A percentile compares a stretch with the other conserved stretches of the same genome.
Conservation (phyloP, 2,888 invertebrate species). For the Leucania comma region DNA sequence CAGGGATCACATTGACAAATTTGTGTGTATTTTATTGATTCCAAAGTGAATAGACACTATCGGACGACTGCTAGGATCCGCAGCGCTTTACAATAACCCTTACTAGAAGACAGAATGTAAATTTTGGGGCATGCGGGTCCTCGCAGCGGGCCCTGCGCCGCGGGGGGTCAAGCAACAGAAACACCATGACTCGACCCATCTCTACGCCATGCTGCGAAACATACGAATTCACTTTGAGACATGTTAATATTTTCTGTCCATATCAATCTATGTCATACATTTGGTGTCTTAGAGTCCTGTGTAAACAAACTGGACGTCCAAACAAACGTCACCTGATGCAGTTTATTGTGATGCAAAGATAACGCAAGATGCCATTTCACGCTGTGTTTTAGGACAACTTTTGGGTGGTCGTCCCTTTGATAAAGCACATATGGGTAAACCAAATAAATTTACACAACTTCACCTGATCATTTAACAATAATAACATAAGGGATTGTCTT, state of each 20-base stretch:
- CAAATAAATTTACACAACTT: constrained; percentile 31
- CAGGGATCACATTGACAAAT: constrained; percentile 75
- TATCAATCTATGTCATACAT: constrained; percentile 84
- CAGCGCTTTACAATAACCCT: constrained; percentile 74
- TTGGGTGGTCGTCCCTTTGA: constrained; percentile 65
- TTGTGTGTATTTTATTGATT: constrained; percentile 79
- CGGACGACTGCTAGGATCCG: constrained; percentile 65
- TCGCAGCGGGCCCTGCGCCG: constrained; percentile 76
- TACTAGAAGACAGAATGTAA: constrained; percentile 83
- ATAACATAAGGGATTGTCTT: constrained; percentile 40
- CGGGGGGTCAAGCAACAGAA: constrained; percentile 79
- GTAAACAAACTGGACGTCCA: constrained; percentile 74
- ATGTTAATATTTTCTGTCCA: constrained; percentile 77
- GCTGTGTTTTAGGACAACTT: constrained; percentile 64
- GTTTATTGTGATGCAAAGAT: constrained; percentile 67
- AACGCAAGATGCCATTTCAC: constrained; percentile 64
- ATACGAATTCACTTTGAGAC: constrained; percentile 87
- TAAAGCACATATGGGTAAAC: constrained; percentile 47
- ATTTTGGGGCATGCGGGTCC: constrained; percentile 81
- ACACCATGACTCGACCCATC: constrained; percentile 82
- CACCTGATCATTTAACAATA: constrained; percentile 29
- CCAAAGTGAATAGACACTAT: constrained; percentile 76
- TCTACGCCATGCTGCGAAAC: constrained; percentile 87
- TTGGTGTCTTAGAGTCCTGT: constrained; percentile 76
- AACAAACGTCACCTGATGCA: constrained; percentile 72